Evolutionary conservation across 2,888 invertebrate species (phyloP), one percentile per base, ranked within the genome.

Genomic region (Agonopterix subpropinquella): DNA sequence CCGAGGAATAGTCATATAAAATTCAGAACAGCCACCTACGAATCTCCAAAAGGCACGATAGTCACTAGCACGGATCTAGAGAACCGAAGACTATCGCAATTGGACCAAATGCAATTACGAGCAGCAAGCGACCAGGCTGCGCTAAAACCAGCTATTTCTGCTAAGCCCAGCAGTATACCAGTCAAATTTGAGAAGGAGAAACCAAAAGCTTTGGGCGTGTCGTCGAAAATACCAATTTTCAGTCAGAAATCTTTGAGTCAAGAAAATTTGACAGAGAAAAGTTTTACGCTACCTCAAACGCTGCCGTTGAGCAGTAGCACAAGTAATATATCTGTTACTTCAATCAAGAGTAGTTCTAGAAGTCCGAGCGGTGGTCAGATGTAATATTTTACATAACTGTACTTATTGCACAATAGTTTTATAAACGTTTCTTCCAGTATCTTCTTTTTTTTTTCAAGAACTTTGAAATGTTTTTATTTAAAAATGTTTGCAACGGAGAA

Each of bases 1-100:
- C 89, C 89, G 36, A 73, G 89, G 62, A 89, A 89, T 70, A 87
- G 90, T 53, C 90, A 90, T 60, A 92, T 92, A 56, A 88, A 91
- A 66, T 92, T 92, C 73, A 87, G 91, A 13, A 92, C 92, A 35
- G 90, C 92, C 0, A 92, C 91, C 9, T 92, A 92, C 64, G 91
- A 92, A 81, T 84, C 89, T 58, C 87, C 89, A 3, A 84, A 89
- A 55, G 89, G 89, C 55, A 87, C 89, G 1, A 90, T 91, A 43
- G 88, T 88, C 1, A 85, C 86, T 0, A 87, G 89, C 61, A 88
- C 89, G n/a, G 88, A 87, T 55, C 43, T 89, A 44, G 88, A 89
- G 53, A 91, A 91, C 62, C 83, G 91, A 58, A 80, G 91, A 57
- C 67, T 90, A 13, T 91, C 92, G 9, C 91, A 91, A 61, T 57